Base-by-base conservation (phyloP, 2,888 invertebrate genomes). In the Pachycephus smyrnensis region DNA sequence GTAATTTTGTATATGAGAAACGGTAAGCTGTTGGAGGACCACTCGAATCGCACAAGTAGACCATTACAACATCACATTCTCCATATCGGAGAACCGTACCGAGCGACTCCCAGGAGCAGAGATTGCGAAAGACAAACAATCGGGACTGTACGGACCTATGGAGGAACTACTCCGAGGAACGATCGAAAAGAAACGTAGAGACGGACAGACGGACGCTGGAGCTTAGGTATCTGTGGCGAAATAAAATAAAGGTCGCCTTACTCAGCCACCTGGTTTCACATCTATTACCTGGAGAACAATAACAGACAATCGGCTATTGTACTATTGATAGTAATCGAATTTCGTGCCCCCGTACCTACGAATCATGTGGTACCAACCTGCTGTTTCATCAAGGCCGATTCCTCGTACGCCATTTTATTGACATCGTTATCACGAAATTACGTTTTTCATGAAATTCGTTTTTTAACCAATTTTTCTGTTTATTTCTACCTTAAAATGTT, bases 121-220 rank as follows among this genome's bases (percentile, higher is more conserved):
- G 80, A 82, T 89, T 88, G 89, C 88, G 87, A 90, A 90, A 90
- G 86, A 82, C 87, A 87, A 89, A 89, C 89, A 88, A 89, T 89
- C 86, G 87, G 77, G 82, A 23, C 71, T 12, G 31, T 33, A 33
- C 32, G 32, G 71, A 31, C 32, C 71, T 12, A 15, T 23, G 32
- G 31, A 71, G 71, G 15, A 69, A 37, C 78, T 82, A 15, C 69
- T 30, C 4, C 69, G 69, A 31, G 30, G 69, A 69, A 23, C 71
- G 71, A 33, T 23, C 71, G 71, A 71, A 33, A 71, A 71, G 31
- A 71, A 33, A 23, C 23, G 71, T 71, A 71, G 74, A 12, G 74
- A 37, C 74, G 36, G 74, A 74, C 35, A 74, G 74, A 68, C 74
- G 73, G 73, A n/a, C 55, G 78, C 79, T 78, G 73, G 77, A 77